Base-by-base conservation (phyloP, 2,797 vertebrate species). In the Poecilia gillii region DNA sequence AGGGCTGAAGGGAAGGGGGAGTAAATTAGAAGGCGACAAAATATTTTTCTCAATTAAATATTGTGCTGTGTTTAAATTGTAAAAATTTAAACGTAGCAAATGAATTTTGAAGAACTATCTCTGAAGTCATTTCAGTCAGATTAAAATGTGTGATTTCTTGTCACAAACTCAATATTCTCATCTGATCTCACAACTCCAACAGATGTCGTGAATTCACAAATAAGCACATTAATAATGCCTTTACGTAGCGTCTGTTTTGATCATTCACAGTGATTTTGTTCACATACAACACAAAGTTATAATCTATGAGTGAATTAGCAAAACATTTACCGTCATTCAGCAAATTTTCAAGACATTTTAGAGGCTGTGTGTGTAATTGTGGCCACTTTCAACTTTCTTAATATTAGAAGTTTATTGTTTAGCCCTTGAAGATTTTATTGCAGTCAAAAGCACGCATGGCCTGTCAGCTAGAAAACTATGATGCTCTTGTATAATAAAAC, bases 21-120 rank as follows among this genome's bases (percentile, higher is more conserved):
- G 28, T 18, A 47, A 84, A 80, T 72, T 46, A 47, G 78, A 76
- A 85, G 57, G 41, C 78, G 31, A 73, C 46, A 62, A 28, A 20
- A 68, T 59, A 62, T 43, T 39, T 55, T 3, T 16, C 25, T 57
- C 36, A 43, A 3, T 57, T 43, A 16, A 13, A 23, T n/a, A 25
- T 57, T 6, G 20, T 51, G 20, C 20, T 68, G 20, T 1, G 20
- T 70, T 70, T n/a, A 28, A 70, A 70, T 70, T 43, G 66, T 5
- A n/a, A 43, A n/a, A 70, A 25, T 43, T 12, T 11, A 70, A 70
- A 14, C 20, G 36, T 23, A 11, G 9, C 36, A 8, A 23, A 1
- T 4, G 0, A 11, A 25, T 12, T 2, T 4, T 5, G 23, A 25
- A 68, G 9, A 39, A 68, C 66, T 43, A n/a, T 4, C 12, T 43